A percentile compares a stretch with the other conserved stretches of the same genome.
Conservation (phyloP, 2,797 vertebrate genomes). For the Aldrovandia affinis region DNA sequence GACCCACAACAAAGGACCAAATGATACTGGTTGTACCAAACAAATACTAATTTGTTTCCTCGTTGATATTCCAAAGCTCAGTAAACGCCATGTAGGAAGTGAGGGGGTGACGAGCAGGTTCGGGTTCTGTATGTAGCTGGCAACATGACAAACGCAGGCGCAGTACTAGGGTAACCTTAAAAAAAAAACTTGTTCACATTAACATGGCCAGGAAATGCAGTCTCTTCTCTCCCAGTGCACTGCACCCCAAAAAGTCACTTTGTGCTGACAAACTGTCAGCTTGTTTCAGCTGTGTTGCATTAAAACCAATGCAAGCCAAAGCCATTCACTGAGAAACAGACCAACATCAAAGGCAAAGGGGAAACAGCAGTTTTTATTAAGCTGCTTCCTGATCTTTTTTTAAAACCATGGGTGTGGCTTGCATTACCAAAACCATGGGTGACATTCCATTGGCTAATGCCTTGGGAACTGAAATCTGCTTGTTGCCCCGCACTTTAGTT, state of each 20-base stretch:
- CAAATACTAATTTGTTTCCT: too few relatives aligned
- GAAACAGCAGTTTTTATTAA: constrained; percentile 29
- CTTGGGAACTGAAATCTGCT: constrained; percentile 6
- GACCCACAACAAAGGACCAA: too few relatives aligned
- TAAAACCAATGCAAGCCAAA: constrained; percentile 23
- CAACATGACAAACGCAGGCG: not conserved
- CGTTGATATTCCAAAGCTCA: too few relatives aligned
- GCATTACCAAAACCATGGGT: constrained; percentile 26
- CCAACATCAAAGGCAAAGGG: constrained; percentile 30
- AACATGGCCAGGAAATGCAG: constrained; percentile 9
- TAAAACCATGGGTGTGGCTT: constrained; percentile 3
- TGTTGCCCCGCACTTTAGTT: not conserved
- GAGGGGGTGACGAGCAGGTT: too few relatives aligned
- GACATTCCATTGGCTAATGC: constrained; percentile 23
- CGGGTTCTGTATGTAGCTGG: too few relatives aligned
- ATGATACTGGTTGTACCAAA: too few relatives aligned
- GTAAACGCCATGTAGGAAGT: too few relatives aligned
- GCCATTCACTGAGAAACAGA: constrained; percentile 18
- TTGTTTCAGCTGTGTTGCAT: constrained; percentile 18
- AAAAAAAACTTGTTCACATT: not conserved
- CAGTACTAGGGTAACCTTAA: not conserved
- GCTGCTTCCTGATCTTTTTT: constrained; percentile 30
- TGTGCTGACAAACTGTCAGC: constrained; percentile 13
- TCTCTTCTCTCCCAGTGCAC: not conserved
- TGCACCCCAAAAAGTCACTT: not conserved